Percentiles rank a stretch among this genome's conserved stretches.
phyloP scores from a whole-genome alignment of 64 coral and sea anemone genomes.

The Porites lutea region DNA sequence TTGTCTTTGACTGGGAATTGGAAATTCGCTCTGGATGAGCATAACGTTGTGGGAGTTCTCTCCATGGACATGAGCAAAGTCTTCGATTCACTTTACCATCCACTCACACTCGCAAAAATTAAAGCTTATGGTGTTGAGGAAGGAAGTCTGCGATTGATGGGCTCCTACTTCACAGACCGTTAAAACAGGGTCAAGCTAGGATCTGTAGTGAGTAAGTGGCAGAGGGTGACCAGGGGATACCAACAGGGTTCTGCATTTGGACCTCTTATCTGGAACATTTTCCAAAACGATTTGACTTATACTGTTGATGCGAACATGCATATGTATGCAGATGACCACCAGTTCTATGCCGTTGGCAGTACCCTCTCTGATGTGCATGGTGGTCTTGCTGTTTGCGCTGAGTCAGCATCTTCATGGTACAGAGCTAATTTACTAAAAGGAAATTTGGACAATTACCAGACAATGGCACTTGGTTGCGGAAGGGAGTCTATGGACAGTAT shows the following conservation, averaged over 20 bases:
- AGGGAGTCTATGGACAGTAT: not conserved
- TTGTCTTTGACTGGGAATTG: not conserved
- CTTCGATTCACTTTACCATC: slow-evolving; percentile 17
- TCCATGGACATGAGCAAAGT: slow-evolving; percentile 35
- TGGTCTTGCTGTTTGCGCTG: no score
- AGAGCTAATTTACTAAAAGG: not conserved
- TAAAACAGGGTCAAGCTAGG: not conserved
- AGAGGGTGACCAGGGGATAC: not conserved
- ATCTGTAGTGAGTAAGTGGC: not conserved
- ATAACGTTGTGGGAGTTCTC: not conserved
- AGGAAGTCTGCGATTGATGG: not conserved
- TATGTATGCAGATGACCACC: slow-evolving; percentile 49
- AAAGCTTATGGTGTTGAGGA: slow-evolving; percentile 10
- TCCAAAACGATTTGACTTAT: slow-evolving; percentile 11
- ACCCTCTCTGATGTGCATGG: no score
- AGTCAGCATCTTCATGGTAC: no score
- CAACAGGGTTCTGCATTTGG: not conserved
- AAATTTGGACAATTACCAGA: slow-evolving; percentile 6
- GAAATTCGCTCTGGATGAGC: not conserved
- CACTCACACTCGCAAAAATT: slow-evolving; percentile 5
- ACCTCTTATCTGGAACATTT: slow-evolving; percentile 1
- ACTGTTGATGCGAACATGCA: not conserved
- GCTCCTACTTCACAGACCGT: not conserved
- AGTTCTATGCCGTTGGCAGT: not conserved
- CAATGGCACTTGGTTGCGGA: not conserved